Evolutionary conservation across 2,113 vertebrate species (phyloP).

Genomic region (Podiceps cristatus): DNA sequence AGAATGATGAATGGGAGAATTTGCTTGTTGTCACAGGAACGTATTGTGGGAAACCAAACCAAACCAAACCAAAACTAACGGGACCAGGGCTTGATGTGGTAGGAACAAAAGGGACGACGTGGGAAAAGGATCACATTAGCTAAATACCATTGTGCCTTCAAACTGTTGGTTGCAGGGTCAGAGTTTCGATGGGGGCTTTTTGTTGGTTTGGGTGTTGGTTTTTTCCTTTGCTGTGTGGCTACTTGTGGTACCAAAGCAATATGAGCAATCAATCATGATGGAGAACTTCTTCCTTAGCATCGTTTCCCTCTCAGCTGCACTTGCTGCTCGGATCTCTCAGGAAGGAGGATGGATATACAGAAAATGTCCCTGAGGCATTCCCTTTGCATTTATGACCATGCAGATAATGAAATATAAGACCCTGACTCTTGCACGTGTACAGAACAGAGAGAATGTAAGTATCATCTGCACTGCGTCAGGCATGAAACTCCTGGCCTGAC

Average conservation of each 20-base stretch:
- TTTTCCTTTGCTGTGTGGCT: not conserved
- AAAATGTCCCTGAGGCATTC: not conserved
- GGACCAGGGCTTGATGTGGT: not conserved
- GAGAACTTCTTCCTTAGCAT: not conserved
- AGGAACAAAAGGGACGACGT: not conserved
- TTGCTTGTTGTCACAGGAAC: not conserved
- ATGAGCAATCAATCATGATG: not conserved
- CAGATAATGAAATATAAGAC: not conserved
- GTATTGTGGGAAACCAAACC: not conserved
- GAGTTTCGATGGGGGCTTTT: not conserved
- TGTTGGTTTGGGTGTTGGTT: not conserved
- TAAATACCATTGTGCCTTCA: not conserved
- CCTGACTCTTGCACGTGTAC: not conserved
- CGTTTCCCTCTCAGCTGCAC: not conserved
- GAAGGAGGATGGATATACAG: not conserved
- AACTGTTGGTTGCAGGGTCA: not conserved
- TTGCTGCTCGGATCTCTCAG: not conserved
- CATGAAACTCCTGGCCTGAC: not conserved
- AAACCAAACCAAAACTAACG: not conserved
- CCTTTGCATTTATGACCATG: not conserved
- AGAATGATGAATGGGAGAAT: conserved; percentile 11
- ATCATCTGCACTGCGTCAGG: not conserved
- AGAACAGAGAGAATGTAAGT: not conserved
- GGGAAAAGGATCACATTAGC: not conserved
- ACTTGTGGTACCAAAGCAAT: not conserved